Base-by-base conservation (phyloP, 1,140 invertebrate species). In the Hylaeus anthracinus region DNA sequence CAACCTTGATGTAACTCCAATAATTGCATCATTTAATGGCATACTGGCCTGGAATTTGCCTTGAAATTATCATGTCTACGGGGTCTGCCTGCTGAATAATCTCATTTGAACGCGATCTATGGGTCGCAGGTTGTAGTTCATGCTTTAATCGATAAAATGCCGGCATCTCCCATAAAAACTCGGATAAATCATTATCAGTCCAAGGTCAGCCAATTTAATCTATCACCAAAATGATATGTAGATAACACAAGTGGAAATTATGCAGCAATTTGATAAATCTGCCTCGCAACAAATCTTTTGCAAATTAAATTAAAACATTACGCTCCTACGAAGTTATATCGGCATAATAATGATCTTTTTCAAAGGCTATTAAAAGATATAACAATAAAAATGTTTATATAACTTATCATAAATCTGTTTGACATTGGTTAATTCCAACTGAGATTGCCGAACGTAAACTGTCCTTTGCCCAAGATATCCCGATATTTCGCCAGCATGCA, bases 1-100 rank as follows among this genome's bases (percentile, higher is more conserved):
- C 43, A 84, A 58, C 78, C 84, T 82, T 85, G 73, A 71, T 26
- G 55, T 85, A 84, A 84, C 71, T 84, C 12, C 39, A 14, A 37
- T n/a, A 15, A 69, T 86, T 86, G 73, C 64, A 81, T 84, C 78
- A 73, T 81, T 26, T 85, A 76, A 64, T 39, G 14, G 26, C 60
- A 56, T 43, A 69, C 53, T 45, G 37, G 56, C 58, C 37, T 39
- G 8, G n/a, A 26, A 41, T 60, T 39, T 26, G 37, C n/a, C 12
- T 26, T 39, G 37, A 55, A 60, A 70, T 56, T 51, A 12, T 5
- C 14, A 2, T 15, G 64, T 3, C 8, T 51, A 12, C 56, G 41
- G 26, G 6, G 37, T 66, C 48, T 1, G 8, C 15, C 14, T 12
- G 0, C 51, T 9, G 6, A 15, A 39, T 37, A 43, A 71, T 43